phyloP scores from a whole-genome alignment of 2,888 invertebrate genomes.

The Epiperipatus broadwayi region DNA sequence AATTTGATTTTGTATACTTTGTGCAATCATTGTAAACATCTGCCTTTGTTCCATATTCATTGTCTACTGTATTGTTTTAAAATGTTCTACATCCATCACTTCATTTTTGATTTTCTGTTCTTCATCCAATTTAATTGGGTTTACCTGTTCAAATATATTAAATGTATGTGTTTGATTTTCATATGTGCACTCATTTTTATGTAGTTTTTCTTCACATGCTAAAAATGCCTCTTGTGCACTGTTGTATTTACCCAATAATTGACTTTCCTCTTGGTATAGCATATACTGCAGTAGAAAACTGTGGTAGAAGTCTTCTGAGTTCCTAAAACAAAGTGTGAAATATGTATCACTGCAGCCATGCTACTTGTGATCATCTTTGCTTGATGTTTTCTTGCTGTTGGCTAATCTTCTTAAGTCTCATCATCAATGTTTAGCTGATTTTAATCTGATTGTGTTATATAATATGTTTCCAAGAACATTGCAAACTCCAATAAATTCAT shows the following conservation, averaged over 20 bases:
- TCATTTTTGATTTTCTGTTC: background rate
- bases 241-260: no score
- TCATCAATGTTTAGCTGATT: background rate
- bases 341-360: background rate
- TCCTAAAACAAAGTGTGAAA: background rate
- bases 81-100: no score
- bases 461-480: background rate
- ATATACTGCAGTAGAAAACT: background rate
- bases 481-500: background rate
- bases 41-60: conserved; percentile 6
- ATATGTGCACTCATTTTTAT: no score
- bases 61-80: background rate
- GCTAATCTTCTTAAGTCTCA: background rate
- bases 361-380: no score
- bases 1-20: background rate
- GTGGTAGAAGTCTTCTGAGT: background rate
- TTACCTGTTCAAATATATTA: background rate
- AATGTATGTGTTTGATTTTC: conserved; percentile 6
- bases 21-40: background rate
- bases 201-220: no score
- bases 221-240: no score
- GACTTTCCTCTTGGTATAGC: no score
- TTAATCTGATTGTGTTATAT: background rate
- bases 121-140: background rate
- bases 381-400: background rate